Base-by-base conservation (phyloP, 2,797 vertebrate species). In the Acropternis orthonyx region DNA sequence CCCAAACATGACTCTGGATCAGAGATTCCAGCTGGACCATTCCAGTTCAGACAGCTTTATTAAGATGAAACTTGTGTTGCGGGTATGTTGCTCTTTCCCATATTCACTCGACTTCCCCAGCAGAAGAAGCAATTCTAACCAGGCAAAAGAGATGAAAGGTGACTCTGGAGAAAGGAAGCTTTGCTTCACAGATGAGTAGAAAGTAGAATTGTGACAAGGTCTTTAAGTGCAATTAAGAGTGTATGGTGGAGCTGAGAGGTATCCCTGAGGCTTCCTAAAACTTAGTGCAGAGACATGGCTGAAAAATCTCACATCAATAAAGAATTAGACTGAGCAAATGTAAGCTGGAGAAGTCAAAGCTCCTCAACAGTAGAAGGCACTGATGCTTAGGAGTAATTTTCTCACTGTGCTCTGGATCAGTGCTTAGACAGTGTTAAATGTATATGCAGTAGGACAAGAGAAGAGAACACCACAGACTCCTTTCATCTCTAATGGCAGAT, bases 1-100 rank as follows among this genome's bases (percentile, higher is more conserved):
- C 20, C 97, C 98, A 2, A 92, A 98, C 94, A 98, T 99, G 98
- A 97, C 96, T 9, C 87, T 99, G 22, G 98, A 99, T 93, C 98
- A 99, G 94, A 97, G 96, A 73, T 99, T 99, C 94, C 97, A 59
- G 62, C 98, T 99, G 93, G 98, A 99, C 89, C 98, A 97, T 89
- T 99, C 99, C 1, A 99, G 99, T 85, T 96, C 98, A 86, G 98
- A 98, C 97, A 99, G 99, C 96, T 98, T 98, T 88, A 97, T 99
- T 96, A 99, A 99, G 95, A 98, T 99, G 97, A 99, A 99, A 97
- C 97, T 98, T 77, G 98, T 98, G 37, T 98, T 99, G 59, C 97
- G 99, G 97, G 99, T 99, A 94, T 95, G 97, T 58, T 56, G 22
- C 68, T 69, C 63, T 84, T 82, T 82, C 36, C 72, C 7, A 0